A percentile compares a stretch with the other conserved stretches of the same genome.
Evolutionary conservation across 2,113 vertebrate genomes (phyloP).

Genomic region (Dryoscopus gambensis): DNA sequence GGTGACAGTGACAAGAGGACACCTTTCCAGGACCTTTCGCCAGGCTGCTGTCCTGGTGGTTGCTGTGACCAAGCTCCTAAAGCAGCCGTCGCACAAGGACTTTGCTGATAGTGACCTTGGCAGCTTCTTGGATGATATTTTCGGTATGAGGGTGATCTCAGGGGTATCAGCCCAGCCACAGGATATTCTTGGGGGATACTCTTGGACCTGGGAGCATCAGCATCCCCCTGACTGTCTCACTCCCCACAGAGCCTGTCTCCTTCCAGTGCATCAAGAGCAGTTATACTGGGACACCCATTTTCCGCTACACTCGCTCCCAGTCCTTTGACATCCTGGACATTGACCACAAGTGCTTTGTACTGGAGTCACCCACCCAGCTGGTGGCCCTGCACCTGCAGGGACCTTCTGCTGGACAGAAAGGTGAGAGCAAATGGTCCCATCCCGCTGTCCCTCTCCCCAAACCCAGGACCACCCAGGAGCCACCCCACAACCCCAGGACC

Average conservation of each 20-base stretch:
- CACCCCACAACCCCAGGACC: not conserved
- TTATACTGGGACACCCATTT: fast-evolving
- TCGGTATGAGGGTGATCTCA: not conserved
- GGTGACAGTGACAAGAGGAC: not conserved
- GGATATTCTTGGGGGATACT: not conserved
- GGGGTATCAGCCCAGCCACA: not conserved
- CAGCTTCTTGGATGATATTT: slow-evolving; percentile 12
- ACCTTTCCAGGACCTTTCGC: not conserved
- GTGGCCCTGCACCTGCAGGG: slow-evolving; percentile 57
- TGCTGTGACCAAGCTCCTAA: not conserved
- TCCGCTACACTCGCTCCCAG: slow-evolving; percentile 53
- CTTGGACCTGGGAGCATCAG: not conserved
- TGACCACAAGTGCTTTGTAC: slow-evolving; percentile 15
- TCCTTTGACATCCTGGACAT: slow-evolving; percentile 47
- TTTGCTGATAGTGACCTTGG: slow-evolving; percentile 27
- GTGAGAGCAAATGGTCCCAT: not conserved
- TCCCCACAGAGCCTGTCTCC: not conserved
- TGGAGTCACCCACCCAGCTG: slow-evolving; percentile 44
- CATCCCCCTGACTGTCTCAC: not conserved
- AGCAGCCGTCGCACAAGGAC: fast-evolving
- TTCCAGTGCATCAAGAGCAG: not conserved
- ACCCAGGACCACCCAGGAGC: fast-evolving
- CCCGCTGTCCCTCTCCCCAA: not conserved
- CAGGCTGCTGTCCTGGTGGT: not conserved
- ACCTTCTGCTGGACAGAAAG: not conserved